Evolutionary conservation across 2,797 vertebrate species (phyloP), one percentile per base, ranked within the genome.

Genomic region (Erethizon dorsatum): DNA sequence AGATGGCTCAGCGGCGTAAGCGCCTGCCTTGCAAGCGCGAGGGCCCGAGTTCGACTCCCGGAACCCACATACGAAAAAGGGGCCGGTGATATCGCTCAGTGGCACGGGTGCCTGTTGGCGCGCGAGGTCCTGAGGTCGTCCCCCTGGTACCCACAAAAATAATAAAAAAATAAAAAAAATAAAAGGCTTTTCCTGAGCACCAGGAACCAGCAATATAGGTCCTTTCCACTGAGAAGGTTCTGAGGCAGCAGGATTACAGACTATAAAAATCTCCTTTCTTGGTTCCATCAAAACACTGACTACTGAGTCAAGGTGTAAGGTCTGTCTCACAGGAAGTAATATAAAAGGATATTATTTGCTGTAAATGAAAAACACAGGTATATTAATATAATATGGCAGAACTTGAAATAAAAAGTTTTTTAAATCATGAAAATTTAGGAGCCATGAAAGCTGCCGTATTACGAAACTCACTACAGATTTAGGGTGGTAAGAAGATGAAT

Each of bases 261-360:
- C 71, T 86, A 3, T 15, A 33, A 50, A 50, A 87, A 47, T 11
- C 33, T 69, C 33, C 52, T 92, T 92, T 84, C 82, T 61, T 57
- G 13, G 10, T 73, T 61, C 75, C 7, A 9, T 80, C 57, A 47
- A 77, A 79, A 41, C 24, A 15, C 22, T 41, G 50, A 86, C 31
- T 83, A 57, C 75, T 86, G 57, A 85, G n/a, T 52, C 37, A 37
- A 1, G 18, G 26, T 15, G 45, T 75, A 71, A 67, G 57, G 28
- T 82, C 47, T 78, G 1, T 73, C 50, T 88, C 67, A 80, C 41
- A 85, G 84, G 79, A 95, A 83, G 88, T 61, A 79, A 31, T 65
- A 47, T 28, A 89, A 84, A 63, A 88, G 22, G 33, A 94, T 91
- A 90, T 80, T 37, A 28, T 65, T 96, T 77, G 26, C 41, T 85